phyloP scores from a whole-genome alignment of 2,888 invertebrate genomes.

The Elegia similella region DNA sequence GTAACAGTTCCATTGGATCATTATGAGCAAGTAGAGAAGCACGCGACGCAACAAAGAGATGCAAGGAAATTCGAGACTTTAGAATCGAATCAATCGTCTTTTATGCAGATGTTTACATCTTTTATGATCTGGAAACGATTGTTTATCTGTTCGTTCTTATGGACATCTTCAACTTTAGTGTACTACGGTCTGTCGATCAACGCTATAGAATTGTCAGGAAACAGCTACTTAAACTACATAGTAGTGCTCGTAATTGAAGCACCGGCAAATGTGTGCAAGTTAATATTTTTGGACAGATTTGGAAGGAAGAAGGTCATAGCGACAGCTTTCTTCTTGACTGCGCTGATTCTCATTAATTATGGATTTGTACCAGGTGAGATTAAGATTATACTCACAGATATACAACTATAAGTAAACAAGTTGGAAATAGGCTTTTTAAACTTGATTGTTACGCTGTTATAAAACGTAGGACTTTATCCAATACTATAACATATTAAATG shows the following conservation, averaged over 20 bases:
- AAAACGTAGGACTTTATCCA: no score
- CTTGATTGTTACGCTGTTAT: no score
- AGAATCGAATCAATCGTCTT: slow-evolving; percentile 60
- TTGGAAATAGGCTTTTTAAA: no score
- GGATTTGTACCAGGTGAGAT: slow-evolving; percentile 82
- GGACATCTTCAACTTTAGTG: slow-evolving; percentile 89
- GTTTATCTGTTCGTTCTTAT: slow-evolving; percentile 86
- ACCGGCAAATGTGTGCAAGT: slow-evolving; percentile 87
- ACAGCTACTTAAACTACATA: slow-evolving; percentile 90
- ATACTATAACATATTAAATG: no score
- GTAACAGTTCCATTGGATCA: slow-evolving; percentile 71
- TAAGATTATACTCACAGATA: background rate
- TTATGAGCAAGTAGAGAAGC: slow-evolving; percentile 68
- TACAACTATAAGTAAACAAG: no score
- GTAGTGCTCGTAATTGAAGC: slow-evolving; percentile 84
- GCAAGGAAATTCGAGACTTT: slow-evolving; percentile 58
- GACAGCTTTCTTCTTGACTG: slow-evolving; percentile 83
- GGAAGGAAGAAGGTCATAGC: slow-evolving; percentile 85
- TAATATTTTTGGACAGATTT: slow-evolving; percentile 83
- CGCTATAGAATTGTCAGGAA: slow-evolving; percentile 87
- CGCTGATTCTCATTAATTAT: slow-evolving; percentile 82
- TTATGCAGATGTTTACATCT: slow-evolving; percentile 66
- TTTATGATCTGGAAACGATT: slow-evolving; percentile 81
- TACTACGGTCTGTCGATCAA: slow-evolving; percentile 91
- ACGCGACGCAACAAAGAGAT: slow-evolving; percentile 65